Evolutionary conservation across 2,797 vertebrate species (phyloP).

Genomic region (Kryptopterus vitreolus): DNA sequence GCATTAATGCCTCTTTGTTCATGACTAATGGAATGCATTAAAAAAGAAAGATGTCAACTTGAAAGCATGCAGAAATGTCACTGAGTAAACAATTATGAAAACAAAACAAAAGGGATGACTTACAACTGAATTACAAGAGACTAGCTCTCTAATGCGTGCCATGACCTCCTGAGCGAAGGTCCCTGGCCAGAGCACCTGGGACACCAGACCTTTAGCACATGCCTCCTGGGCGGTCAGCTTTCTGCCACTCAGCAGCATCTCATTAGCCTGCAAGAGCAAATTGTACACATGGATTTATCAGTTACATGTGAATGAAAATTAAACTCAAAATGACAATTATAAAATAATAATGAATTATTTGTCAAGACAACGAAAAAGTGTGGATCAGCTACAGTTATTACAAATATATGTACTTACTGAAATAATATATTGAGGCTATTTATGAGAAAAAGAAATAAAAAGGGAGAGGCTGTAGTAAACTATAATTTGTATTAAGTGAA

Average conservation of each 20-base stretch:
- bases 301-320: neutral
- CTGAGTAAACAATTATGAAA: constrained; percentile 8
- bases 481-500: neutral
- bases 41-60: constrained; percentile 16
- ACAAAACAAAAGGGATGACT: constrained; percentile 63
- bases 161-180: constrained; percentile 97
- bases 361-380: too few relatives aligned
- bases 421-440: neutral
- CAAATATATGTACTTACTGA: neutral
- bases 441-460: neutral
- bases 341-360: too few relatives aligned
- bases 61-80: neutral
- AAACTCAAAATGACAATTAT: neutral
- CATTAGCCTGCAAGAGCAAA: constrained; percentile 82
- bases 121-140: constrained; percentile 87
- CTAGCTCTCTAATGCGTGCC: constrained; percentile 93
- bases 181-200: constrained; percentile 95
- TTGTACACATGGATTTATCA: neutral
- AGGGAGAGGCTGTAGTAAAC: too few relatives aligned
- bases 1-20: constrained; percentile 1
- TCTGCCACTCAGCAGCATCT: constrained; percentile 92
- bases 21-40: constrained; percentile 38
- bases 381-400: neutral
- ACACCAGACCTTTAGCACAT: constrained; percentile 92
- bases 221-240: constrained; percentile 96